Conservation (phyloP, 1,140 invertebrate genomes). For the Harpegnathos saltator region DNA sequence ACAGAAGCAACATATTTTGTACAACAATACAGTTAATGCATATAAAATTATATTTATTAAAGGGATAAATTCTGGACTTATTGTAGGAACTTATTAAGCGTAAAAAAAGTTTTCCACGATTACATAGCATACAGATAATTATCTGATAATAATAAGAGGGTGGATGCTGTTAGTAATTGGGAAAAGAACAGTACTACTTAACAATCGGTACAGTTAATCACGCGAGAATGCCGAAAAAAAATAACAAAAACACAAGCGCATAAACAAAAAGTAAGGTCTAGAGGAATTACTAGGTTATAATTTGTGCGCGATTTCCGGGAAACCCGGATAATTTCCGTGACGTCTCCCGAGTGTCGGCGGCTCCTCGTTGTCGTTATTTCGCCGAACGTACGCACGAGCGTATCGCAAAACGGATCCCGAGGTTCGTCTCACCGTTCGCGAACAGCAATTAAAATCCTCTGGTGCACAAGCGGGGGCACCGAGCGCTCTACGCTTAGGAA, state of each 20-base stretch:
- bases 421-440: constrained; percentile 64
- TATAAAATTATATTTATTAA: neutral
- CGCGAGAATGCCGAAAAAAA: constrained; percentile 58
- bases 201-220: constrained; percentile 25
- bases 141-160: constrained; percentile 4
- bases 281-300: constrained; percentile 80
- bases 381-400: neutral
- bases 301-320: constrained; percentile 71
- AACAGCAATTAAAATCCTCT: constrained; percentile 80
- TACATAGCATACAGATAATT: constrained; percentile 12
- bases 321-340: constrained; percentile 41
- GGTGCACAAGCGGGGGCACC: constrained; percentile 76
- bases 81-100: neutral
- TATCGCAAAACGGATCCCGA: constrained; percentile 20
- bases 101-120: constrained; percentile 16
- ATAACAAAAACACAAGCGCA: constrained; percentile 74
- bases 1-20: neutral
- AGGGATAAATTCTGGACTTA: neutral
- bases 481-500: constrained; percentile 63
- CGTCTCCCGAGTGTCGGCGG: constrained; percentile 17
- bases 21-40: neutral
- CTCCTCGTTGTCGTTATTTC: constrained; percentile 17
- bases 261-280: constrained; percentile 78
- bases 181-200: constrained; percentile 21
- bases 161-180: neutral